Percentiles rank a stretch among this genome's conserved stretches.
Evolutionary conservation across 2,113 vertebrate species (phyloP).

Genomic region (Neomonachus schauinslandi): DNA sequence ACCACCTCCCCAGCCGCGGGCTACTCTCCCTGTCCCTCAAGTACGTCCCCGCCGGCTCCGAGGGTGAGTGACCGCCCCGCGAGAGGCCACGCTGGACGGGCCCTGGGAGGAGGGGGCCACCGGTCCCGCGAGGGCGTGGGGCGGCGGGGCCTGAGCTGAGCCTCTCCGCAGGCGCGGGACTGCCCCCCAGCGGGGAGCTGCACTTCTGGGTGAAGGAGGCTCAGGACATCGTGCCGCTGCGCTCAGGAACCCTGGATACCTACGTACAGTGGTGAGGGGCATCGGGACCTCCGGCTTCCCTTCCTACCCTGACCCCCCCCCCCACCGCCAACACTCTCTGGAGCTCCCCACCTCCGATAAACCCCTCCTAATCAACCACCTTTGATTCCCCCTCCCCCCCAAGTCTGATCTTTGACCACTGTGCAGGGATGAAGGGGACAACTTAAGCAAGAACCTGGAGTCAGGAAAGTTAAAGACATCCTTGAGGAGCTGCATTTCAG

Average conservation of each 20-base stretch:
- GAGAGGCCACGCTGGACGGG: background rate
- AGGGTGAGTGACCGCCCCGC: constrained; percentile 85
- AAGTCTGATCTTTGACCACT: background rate
- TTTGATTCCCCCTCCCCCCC: background rate
- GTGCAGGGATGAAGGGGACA: background rate
- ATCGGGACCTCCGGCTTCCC: rapidly evolving
- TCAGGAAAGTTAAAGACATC: background rate
- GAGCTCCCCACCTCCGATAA: background rate
- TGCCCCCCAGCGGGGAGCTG: constrained; percentile 94
- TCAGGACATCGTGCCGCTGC: constrained; percentile 90
- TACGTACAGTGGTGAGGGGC: constrained; percentile 92
- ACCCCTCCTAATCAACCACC: background rate
- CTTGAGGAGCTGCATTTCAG: background rate
- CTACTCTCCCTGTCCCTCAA: constrained; percentile 92
- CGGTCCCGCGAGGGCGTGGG: too few species aligned
- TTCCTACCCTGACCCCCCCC: background rate
- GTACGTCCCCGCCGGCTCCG: constrained; percentile 89
- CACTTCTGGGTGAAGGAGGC: constrained; percentile 97
- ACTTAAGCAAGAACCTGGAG: background rate
- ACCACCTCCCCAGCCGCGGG: constrained; percentile 89
- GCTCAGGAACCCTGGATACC: constrained; percentile 89
- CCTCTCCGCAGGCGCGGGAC: constrained; percentile 85
- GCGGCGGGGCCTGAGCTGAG: background rate
- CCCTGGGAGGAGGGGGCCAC: background rate
- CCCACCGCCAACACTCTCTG: background rate